Conservation (phyloP, 2,888 invertebrate species). For the Linnaemya vulpina region DNA sequence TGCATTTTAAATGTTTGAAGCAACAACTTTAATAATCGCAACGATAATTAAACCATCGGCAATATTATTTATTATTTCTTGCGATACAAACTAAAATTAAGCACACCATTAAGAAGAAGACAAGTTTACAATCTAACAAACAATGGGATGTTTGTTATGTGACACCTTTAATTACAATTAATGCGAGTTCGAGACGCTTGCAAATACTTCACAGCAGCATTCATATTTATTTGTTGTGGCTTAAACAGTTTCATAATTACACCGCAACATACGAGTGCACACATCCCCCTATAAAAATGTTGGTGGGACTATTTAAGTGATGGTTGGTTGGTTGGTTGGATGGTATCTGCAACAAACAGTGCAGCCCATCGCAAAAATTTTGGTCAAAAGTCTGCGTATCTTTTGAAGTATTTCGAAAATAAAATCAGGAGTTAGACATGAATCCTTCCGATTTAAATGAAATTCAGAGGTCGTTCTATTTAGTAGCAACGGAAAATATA, state of each 20-base stretch:
- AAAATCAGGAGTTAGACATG: no score
- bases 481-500: no score
- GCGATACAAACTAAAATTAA: slow-evolving; percentile 1
- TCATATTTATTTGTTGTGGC: slow-evolving; percentile 24
- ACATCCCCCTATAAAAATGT: background rate
- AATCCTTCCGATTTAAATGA: no score
- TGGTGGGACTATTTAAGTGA: slow-evolving; percentile 10
- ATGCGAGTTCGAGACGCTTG: background rate
- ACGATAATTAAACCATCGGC: slow-evolving; percentile 20
- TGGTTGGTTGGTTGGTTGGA: slow-evolving; percentile 5
- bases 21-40: background rate
- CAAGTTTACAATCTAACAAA: background rate
- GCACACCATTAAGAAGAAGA: background rate
- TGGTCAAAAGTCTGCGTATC: no score
- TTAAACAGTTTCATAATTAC: background rate
- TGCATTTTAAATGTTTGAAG: background rate
- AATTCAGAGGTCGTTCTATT: no score
- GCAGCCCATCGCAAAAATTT: background rate
- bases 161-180: slow-evolving; percentile 51
- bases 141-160: slow-evolving; percentile 61
- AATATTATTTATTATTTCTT: slow-evolving; percentile 37
- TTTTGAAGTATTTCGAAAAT: no score
- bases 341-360: background rate
- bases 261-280: background rate
- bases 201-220: slow-evolving; percentile 24